Base-by-base conservation (phyloP, 2,797 vertebrate species). In the Paratrypauchen microcephalus region DNA sequence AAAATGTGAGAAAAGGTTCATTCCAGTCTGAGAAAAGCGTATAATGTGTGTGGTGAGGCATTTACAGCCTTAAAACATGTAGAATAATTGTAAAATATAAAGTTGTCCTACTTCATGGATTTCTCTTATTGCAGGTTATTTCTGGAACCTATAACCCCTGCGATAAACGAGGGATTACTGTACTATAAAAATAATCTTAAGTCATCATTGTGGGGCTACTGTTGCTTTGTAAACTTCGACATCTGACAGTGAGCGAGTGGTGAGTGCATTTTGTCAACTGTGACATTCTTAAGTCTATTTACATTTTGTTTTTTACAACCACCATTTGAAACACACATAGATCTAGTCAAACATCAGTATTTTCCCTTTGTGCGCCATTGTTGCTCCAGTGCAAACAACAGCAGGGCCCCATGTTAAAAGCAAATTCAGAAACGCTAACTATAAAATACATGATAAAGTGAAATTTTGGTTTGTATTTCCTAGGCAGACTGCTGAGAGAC, bases 301-400 rank as follows among this genome's bases (percentile, higher is more conserved):
- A 72, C 80, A 72, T 73, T 52, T 55, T 71, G 50, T 57, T 76
- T 80, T 86, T 87, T 76, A 72, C 64, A 70, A 74, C 71, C 69
- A 69, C 63, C 77, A 67, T 71, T 84, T 79, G 83, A 87, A 87
- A 87, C 86, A 86, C 75, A 70, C 74, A 68, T 72, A 86, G 87
- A 71, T 77, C 83, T 74, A 80, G 60, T 81, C 87, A 86, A 89
- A 84, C 88, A 87, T 65, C 41, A 70, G 75, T 83, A 84, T 81
- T 81, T 82, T 82, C 83, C 81, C 57, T 63, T 71, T 72, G 70
- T 26, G 66, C 66, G 71, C 75, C 70, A 72, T 67, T 85, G 83
- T 87, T 87, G 86, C 69, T 81, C 84, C 83, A 90, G 83, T 80
- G 83, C 83, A 90, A 90, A 89, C 79, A 90, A 88, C 87, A 89